These are phyloP conservation scores for Syngnathoides biaculeatus DNA, from an alignment of 2,113 vertebrate species.

Conservation along the genomic window DNA sequence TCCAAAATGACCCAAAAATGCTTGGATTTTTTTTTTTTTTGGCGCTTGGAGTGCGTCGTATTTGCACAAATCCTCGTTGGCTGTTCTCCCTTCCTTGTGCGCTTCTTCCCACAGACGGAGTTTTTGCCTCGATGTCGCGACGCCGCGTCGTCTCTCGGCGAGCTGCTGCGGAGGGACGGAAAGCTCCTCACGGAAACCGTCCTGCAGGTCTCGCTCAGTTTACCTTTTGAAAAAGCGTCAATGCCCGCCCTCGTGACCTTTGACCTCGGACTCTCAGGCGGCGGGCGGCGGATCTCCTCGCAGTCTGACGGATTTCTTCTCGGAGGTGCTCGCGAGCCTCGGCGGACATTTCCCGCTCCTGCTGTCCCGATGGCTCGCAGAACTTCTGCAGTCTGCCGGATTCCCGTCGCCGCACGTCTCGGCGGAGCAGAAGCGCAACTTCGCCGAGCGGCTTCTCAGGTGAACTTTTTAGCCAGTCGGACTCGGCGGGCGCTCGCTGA, in stretches of 20 bases:
- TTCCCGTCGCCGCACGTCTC: slow-evolving; percentile 84
- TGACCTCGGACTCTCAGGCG: slow-evolving; percentile 77
- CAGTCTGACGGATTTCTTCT: slow-evolving; percentile 86
- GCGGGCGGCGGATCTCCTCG: slow-evolving; percentile 83
- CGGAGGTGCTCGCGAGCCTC: slow-evolving; percentile 88
- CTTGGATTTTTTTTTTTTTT: background rate
- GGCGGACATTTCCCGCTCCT: slow-evolving; percentile 87
- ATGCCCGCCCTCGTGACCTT: too few species aligned
- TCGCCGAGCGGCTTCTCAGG: slow-evolving; percentile 93
- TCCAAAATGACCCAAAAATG: too few species aligned
- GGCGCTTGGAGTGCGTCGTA: background rate
- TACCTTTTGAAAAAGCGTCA: too few species aligned
- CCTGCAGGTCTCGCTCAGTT: slow-evolving; percentile 91
- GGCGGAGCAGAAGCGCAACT: slow-evolving; percentile 86
- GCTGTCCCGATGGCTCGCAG: slow-evolving; percentile 86
- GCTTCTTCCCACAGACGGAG: slow-evolving; percentile 78
- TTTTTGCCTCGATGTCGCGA: slow-evolving; percentile 85
- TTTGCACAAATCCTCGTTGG: background rate
- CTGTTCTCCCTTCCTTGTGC: background rate
- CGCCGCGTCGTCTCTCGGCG: slow-evolving; percentile 79
- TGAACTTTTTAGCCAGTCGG: slow-evolving; percentile 45
- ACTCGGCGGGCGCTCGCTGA: too few species aligned
- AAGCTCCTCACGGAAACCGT: slow-evolving; percentile 86
- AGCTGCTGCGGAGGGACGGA: slow-evolving; percentile 85
- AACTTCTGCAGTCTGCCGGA: slow-evolving; percentile 81